Percentiles rank a stretch among this genome's conserved stretches.
These are phyloP conservation scores for Melanargia galathea DNA, from an alignment of 2,888 invertebrate species.

Conservation along the genomic window DNA sequence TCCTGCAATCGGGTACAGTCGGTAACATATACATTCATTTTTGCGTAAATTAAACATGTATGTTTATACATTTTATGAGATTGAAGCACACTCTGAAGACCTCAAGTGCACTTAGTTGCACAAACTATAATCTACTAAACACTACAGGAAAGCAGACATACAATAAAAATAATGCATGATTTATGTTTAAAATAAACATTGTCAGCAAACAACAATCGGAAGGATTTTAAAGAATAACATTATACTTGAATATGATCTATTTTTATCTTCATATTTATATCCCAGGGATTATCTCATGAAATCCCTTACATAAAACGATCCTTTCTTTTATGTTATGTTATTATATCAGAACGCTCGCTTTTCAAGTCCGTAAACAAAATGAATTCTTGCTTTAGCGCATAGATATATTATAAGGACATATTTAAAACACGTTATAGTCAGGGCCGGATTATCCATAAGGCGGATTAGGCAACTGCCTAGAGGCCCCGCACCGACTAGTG, in stretches of 20 bases:
- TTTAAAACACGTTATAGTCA: too few species aligned
- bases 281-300: not conserved
- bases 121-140: slow-evolving; percentile 15
- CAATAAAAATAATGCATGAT: not conserved
- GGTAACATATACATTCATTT: too few species aligned
- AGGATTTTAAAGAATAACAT: not conserved
- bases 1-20: too few species aligned
- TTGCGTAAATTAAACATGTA: slow-evolving; percentile 2
- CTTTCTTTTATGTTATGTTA: not conserved
- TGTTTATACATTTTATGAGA: not conserved
- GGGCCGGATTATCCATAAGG: too few species aligned
- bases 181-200: slow-evolving; percentile 14
- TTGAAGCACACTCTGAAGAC: slow-evolving; percentile 1
- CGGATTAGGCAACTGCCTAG: too few species aligned
- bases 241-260: not conserved
- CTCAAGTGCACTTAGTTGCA: slow-evolving; percentile 12
- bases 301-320: not conserved
- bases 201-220: not conserved
- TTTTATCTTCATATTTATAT: not conserved
- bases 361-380: not conserved
- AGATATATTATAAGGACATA: too few species aligned
- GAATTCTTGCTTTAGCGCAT: not conserved
- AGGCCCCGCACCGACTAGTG: too few species aligned
- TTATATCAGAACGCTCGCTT: not conserved
- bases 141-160: not conserved